A percentile compares a stretch with the other conserved stretches of the same genome.
Evolutionary conservation across 1,140 invertebrate genomes (phyloP).

Genomic region (Bicyclus anynana): DNA sequence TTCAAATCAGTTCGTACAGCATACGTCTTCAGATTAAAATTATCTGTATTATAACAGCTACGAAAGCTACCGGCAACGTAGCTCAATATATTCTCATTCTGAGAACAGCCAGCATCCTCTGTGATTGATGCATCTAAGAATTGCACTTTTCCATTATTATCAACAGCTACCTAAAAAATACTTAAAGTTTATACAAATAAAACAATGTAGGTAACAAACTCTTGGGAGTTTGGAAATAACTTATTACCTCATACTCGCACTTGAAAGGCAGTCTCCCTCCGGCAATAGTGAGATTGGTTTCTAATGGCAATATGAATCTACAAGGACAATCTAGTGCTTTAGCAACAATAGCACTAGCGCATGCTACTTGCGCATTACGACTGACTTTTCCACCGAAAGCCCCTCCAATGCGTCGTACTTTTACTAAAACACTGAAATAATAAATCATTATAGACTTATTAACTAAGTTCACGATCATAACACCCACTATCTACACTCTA

Average conservation of each 20-base stretch:
- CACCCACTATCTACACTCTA: too few species aligned
- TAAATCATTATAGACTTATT: too few species aligned
- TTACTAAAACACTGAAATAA: slow-evolving; percentile 78
- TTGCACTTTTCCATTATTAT: slow-evolving; percentile 82
- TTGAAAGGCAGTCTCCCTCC: slow-evolving; percentile 80
- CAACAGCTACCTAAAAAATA: slow-evolving; percentile 79
- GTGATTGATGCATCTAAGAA: slow-evolving; percentile 79
- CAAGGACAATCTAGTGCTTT: slow-evolving; percentile 80
- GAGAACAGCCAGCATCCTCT: slow-evolving; percentile 79
- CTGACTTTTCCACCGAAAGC: slow-evolving; percentile 84
- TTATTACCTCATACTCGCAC: slow-evolving; percentile 69
- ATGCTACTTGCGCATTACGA: slow-evolving; percentile 75
- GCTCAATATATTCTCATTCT: slow-evolving; percentile 78
- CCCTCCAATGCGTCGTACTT: slow-evolving; percentile 83
- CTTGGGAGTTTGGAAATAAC: not conserved
- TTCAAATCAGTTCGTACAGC: slow-evolving; percentile 80
- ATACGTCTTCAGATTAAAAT: slow-evolving; percentile 77
- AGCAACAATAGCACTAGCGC: slow-evolving; percentile 81
- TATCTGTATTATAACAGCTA: slow-evolving; percentile 79
- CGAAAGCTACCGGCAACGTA: slow-evolving; percentile 59
- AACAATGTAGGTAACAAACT: not conserved
- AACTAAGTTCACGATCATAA: too few species aligned
- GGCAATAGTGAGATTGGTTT: slow-evolving; percentile 81
- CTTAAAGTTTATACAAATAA: too few species aligned
- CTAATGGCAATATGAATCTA: slow-evolving; percentile 81